Evolutionary conservation across 2,113 vertebrate genomes (phyloP).

Genomic region (Platichthys stellatus): DNA sequence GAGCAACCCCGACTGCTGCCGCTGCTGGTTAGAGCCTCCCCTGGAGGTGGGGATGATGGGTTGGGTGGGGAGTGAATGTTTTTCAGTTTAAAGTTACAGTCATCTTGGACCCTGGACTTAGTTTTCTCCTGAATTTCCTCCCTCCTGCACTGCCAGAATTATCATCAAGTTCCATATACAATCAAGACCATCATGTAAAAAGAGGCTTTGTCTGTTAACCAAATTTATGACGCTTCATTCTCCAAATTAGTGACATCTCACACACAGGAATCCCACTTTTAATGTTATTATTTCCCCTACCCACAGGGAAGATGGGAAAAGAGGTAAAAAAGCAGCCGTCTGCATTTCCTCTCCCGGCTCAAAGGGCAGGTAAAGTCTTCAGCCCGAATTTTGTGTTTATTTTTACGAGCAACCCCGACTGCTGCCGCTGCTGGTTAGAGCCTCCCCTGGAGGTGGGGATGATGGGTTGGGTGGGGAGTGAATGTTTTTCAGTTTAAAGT

Average conservation of each 20-base stretch:
- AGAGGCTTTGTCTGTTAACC: neutral
- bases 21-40: slow-evolving; percentile 62
- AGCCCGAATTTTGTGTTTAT: slow-evolving; percentile 72
- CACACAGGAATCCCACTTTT: slow-evolving; percentile 24
- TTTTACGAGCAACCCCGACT: slow-evolving; percentile 72
- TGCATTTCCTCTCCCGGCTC: slow-evolving; percentile 52
- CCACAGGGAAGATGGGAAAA: slow-evolving; percentile 46
- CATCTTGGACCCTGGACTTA: slow-evolving; percentile 34
- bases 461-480: slow-evolving; percentile 25
- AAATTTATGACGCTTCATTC: neutral
- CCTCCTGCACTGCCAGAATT: neutral
- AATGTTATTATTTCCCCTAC: slow-evolving; percentile 44
- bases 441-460: slow-evolving; percentile 62
- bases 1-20: slow-evolving; percentile 60
- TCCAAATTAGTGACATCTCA: too few relatives aligned
- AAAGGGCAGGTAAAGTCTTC: slow-evolving; percentile 77
- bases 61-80: slow-evolving; percentile 20
- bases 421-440: slow-evolving; percentile 63
- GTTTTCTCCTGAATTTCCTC: slow-evolving; percentile 8
- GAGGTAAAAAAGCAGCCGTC: slow-evolving; percentile 26
- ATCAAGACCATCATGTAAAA: neutral
- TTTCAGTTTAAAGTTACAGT: slow-evolving; percentile 56
- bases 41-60: slow-evolving; percentile 58
- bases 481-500: slow-evolving; percentile 51
- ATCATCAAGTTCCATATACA: neutral